Percentiles rank a stretch among this genome's conserved stretches.
These are phyloP conservation scores for Stercorarius parasiticus DNA, from an alignment of 2,113 vertebrate genomes.

Conservation along the genomic window DNA sequence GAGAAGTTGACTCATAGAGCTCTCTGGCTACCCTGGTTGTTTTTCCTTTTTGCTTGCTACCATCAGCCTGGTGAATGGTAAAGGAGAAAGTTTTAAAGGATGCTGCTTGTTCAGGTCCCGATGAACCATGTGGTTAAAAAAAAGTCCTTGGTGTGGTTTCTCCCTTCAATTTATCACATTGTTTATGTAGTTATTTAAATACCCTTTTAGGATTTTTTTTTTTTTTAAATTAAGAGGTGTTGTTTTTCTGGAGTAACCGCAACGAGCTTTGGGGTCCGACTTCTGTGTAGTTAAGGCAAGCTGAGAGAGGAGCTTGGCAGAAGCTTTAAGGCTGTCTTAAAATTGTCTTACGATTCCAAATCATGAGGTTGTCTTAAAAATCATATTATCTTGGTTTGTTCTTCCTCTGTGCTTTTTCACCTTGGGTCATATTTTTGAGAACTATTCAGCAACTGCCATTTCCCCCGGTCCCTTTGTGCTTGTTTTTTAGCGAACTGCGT, in stretches of 20 bases:
- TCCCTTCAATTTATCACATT: not conserved
- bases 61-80: fast-evolving
- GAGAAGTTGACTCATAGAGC: not conserved
- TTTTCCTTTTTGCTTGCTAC: not conserved
- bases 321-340: not conserved
- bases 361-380: not conserved
- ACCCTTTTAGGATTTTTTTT: not conserved
- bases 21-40: not conserved
- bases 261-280: not conserved
- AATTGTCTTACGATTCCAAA: not conserved
- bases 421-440: not conserved
- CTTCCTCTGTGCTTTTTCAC: not conserved
- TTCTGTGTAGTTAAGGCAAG: not conserved
- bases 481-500: not conserved
- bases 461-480: not conserved
- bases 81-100: not conserved
- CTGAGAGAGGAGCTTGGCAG: not conserved
- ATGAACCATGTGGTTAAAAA: not conserved
- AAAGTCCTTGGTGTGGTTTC: not conserved
- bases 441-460: not conserved
- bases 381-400: not conserved
- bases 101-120: not conserved
- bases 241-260: not conserved
- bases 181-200: not conserved
- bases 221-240: not conserved